phyloP scores from a whole-genome alignment of 2,113 vertebrate genomes.

The Oncorhynchus tshawytscha region DNA sequence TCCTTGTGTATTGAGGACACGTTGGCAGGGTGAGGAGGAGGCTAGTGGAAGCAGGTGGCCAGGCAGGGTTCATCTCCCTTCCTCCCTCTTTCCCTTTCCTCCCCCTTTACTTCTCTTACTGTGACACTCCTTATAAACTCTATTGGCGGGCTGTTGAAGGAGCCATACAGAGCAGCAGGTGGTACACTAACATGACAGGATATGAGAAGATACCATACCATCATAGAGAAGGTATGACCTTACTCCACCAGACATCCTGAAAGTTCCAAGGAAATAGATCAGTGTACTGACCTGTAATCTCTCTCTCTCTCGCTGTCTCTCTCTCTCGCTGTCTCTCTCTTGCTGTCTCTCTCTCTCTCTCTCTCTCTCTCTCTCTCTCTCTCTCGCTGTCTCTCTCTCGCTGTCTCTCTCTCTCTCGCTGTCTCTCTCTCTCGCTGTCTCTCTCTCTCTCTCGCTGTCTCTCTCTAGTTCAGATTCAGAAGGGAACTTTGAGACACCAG shows the following conservation, averaged over 20 bases:
- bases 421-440: constrained; percentile 21
- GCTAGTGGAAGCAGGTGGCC: constrained; percentile 69
- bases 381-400: not conserved
- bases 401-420: constrained; percentile 9
- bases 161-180: not conserved
- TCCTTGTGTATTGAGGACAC: not conserved
- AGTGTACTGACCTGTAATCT: no score
- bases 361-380: constrained; percentile 24
- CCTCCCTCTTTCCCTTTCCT: constrained; percentile 43
- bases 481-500: constrained; percentile 91
- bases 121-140: not conserved
- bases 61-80: constrained; percentile 14
- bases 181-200: no score
- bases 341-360: constrained; percentile 8
- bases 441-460: not conserved
- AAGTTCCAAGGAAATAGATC: no score
- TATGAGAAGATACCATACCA: no score
- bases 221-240: no score
- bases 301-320: not conserved
- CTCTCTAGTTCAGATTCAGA: constrained; percentile 91
- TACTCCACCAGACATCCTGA: not conserved
- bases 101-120: not conserved
- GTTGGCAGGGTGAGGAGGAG: not conserved
- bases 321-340: not conserved
- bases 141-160: not conserved